Percentiles rank a stretch among this genome's conserved stretches.
phyloP scores from a whole-genome alignment of 92 coral and sea anemone species.

The Scolanthus callimorphus region DNA sequence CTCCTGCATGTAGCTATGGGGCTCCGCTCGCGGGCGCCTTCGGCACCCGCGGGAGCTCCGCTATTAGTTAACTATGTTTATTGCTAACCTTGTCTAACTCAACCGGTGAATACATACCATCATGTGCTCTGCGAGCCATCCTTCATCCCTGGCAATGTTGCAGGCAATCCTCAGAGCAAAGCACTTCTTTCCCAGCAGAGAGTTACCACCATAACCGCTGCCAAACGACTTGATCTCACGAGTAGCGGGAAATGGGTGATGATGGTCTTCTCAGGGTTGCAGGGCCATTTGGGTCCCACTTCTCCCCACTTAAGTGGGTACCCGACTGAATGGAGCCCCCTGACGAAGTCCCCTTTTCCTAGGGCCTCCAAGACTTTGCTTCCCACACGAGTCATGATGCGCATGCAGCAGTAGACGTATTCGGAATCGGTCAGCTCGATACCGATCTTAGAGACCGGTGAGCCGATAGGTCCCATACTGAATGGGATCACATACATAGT shows the following conservation, averaged over 20 bases:
- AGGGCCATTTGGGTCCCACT: slow-evolving; percentile 74
- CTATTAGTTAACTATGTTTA: too few relatives aligned
- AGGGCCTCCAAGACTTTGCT: slow-evolving; percentile 67
- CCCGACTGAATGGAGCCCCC: slow-evolving; percentile 89
- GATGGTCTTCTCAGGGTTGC: slow-evolving; percentile 88
- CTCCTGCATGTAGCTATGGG: too few relatives aligned
- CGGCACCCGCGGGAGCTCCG: too few relatives aligned
- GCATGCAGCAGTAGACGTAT: slow-evolving; percentile 88
- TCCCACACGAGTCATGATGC: slow-evolving; percentile 98
- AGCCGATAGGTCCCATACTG: slow-evolving; percentile 99
- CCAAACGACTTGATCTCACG: slow-evolving; percentile 91
- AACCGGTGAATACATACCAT: slow-evolving; percentile 82
- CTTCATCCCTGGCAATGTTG: slow-evolving; percentile 86
- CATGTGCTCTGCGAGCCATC: slow-evolving; percentile 99
- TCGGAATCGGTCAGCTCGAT: slow-evolving; percentile 89
- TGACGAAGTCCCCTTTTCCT: slow-evolving; percentile 67
- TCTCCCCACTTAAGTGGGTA: slow-evolving; percentile 56
- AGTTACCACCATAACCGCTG: slow-evolving; percentile 98
- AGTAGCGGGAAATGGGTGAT: slow-evolving; percentile 87
- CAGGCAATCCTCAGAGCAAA: slow-evolving; percentile 92
- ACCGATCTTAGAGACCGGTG: slow-evolving; percentile 96
- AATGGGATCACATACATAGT: slow-evolving; percentile 93
- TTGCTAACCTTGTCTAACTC: too few relatives aligned
- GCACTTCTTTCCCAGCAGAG: slow-evolving; percentile 95
- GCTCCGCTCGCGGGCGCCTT: too few relatives aligned